phyloP scores from a whole-genome alignment of 2,113 vertebrate species.

The Blennius ocellaris region DNA sequence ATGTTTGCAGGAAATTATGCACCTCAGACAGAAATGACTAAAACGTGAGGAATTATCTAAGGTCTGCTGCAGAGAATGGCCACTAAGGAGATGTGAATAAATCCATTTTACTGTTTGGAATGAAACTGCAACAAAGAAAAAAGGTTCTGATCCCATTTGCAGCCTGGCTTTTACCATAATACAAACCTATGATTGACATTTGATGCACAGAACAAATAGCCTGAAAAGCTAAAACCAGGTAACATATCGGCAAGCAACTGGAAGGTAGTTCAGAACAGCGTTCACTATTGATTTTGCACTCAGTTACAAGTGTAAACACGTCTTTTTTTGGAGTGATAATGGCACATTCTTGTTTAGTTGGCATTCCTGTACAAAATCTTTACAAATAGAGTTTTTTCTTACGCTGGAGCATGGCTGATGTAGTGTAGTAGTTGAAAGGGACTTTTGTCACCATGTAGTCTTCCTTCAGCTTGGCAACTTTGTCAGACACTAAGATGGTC shows the following conservation, averaged over 20 bases:
- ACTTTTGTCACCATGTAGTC: constrained; percentile 77
- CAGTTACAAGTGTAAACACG: background rate
- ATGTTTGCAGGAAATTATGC: background rate
- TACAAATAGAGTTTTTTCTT: constrained; percentile 10
- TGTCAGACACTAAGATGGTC: constrained; percentile 78
- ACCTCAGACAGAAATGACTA: background rate
- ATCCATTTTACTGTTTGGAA: background rate
- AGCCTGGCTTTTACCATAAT: background rate
- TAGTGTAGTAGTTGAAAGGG: constrained; percentile 80
- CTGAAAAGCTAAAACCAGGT: too few species aligned
- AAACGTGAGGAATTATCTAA: background rate
- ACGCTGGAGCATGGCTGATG: constrained; percentile 76
- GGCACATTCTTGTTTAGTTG: too few species aligned
- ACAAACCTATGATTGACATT: background rate
- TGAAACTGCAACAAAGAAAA: background rate
- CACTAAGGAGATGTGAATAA: background rate
- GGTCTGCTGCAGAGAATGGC: background rate
- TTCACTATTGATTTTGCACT: too few species aligned
- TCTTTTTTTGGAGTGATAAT: background rate
- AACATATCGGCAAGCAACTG: too few species aligned
- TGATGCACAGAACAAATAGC: too few species aligned
- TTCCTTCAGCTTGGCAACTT: constrained; percentile 79
- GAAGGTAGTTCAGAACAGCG: too few species aligned
- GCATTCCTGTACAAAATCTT: too few species aligned
- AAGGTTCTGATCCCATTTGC: background rate